Conservation (phyloP, 92 coral and sea anemone species). For the Zoanthus sociatus region DNA sequence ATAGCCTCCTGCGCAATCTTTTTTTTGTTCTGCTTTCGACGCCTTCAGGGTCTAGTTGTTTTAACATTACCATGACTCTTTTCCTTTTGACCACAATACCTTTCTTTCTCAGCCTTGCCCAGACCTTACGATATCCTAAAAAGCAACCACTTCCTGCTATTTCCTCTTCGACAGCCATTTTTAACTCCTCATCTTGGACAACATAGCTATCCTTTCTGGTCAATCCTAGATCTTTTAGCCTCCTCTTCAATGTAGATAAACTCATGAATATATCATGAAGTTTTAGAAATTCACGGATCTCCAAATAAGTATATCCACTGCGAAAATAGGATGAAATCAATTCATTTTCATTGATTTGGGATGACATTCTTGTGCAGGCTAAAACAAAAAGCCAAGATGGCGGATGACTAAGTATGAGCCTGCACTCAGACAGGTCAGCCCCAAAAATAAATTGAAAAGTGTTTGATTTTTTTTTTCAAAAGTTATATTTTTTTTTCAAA, state of each 20-base stretch:
- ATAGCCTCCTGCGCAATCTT: constrained; percentile 43
- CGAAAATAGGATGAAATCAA: no score
- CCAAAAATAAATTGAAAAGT: not conserved
- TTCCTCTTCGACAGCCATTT: not conserved
- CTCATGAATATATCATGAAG: no score
- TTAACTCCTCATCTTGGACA: constrained; percentile 13
- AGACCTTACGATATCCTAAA: constrained; percentile 57
- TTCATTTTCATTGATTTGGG: no score
- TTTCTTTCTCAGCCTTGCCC: constrained; percentile 48
- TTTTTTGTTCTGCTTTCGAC: constrained; percentile 60
- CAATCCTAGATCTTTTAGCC: no score
- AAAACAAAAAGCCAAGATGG: no score
- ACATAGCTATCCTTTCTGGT: no score
- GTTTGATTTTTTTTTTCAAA: constrained; percentile 4
- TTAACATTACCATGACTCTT: constrained; percentile 38
- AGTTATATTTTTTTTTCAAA: not conserved
- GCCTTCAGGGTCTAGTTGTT: constrained; percentile 63
- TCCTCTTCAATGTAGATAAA: no score
- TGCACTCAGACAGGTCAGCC: constrained; percentile 12
- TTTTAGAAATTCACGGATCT: no score
- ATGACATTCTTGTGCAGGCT: no score
- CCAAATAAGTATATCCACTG: no score
- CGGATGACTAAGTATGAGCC: no score
- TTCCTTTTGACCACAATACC: constrained; percentile 50
- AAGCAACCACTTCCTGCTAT: constrained; percentile 55